Evolutionary conservation across 2,888 invertebrate genomes (phyloP).

Genomic region (Xanthorhoe spadicearia): DNA sequence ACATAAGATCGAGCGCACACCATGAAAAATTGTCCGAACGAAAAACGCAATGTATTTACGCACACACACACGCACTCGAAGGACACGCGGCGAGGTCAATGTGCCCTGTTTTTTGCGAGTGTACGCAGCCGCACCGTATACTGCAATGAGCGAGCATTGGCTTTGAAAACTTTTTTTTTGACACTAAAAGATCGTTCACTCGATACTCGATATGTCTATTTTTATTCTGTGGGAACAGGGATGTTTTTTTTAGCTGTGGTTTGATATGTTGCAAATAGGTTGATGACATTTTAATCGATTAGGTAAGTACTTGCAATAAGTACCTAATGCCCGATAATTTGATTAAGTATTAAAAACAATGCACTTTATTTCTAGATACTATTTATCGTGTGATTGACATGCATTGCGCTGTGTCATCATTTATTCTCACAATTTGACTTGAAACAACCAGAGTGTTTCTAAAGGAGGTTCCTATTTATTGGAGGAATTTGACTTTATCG

Average conservation of each 20-base stretch:
- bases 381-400: conserved; percentile 17
- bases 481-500: conserved; percentile 55
- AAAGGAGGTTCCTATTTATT: conserved; percentile 4
- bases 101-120: conserved; percentile 80
- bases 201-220: conserved; percentile 58
- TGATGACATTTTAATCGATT: conserved; percentile 43
- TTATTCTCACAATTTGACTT: conserved; percentile 9
- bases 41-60: conserved; percentile 56
- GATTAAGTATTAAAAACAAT: conserved; percentile 14
- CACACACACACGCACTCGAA: conserved; percentile 71
- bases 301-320: conserved; percentile 17
- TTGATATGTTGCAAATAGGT: conserved; percentile 54
- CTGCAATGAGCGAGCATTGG: conserved; percentile 76
- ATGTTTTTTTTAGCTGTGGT: conserved; percentile 50
- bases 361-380: conserved; percentile 21
- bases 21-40: conserved; percentile 50
- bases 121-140: conserved; percentile 73
- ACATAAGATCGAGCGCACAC: conserved; percentile 66
- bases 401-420: conserved; percentile 32
- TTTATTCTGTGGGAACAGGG: conserved; percentile 71
- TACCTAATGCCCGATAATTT: conserved; percentile 15
- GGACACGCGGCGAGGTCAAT: conserved; percentile 80
- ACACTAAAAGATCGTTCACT: conserved; percentile 63
- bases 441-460: conserved; percentile 5
- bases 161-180: conserved; percentile 60